phyloP scores from a whole-genome alignment of 2,113 vertebrate genomes.

The Coptodon bakossiorum region DNA sequence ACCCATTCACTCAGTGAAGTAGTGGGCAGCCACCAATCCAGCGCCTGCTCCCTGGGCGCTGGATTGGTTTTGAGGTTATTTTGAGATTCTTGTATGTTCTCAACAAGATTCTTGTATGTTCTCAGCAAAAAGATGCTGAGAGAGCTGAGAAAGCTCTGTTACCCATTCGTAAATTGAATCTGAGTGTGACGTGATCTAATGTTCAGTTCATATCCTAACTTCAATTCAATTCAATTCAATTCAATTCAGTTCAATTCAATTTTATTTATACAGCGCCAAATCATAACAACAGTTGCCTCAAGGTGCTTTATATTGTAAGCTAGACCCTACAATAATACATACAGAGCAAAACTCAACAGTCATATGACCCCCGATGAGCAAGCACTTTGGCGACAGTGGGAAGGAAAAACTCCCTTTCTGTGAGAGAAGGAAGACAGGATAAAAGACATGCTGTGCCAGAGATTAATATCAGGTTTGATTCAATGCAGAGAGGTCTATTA shows the following conservation, averaged over 20 bases:
- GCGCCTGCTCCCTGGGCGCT: fast-evolving
- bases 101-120: no score
- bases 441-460: not conserved
- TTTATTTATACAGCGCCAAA: not conserved
- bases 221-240: no score
- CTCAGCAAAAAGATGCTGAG: not conserved
- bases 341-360: not conserved
- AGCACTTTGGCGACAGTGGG: not conserved
- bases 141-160: not conserved
- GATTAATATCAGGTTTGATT: not conserved
- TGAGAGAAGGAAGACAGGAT: not conserved
- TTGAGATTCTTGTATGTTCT: not conserved
- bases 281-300: not conserved
- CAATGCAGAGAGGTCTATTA: not conserved
- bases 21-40: not conserved
- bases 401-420: not conserved
- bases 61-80: not conserved
- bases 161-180: not conserved
- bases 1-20: not conserved
- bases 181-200: not conserved
- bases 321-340: not conserved
- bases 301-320: not conserved
- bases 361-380: not conserved
- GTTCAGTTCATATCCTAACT: not conserved
- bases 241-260: not conserved